Evolutionary conservation across 1,140 invertebrate genomes (phyloP).

Genomic region (Papilio glaucus): DNA sequence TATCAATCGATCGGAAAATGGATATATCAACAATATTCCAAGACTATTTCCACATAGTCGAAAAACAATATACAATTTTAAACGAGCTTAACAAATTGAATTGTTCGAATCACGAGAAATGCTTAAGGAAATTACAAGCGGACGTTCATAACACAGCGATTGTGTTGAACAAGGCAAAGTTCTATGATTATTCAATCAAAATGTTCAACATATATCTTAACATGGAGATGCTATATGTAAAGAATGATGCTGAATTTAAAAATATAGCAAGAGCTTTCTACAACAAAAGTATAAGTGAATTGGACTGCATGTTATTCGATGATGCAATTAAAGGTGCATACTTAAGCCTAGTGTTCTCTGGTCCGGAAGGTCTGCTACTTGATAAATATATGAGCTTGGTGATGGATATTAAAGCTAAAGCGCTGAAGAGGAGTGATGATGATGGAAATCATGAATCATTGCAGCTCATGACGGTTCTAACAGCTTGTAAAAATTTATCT

Average conservation of each 20-base stretch:
- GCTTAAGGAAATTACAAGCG: conserved; percentile 62
- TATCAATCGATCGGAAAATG: conserved; percentile 41
- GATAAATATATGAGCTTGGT: conserved; percentile 73
- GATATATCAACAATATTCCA: conserved; percentile 47
- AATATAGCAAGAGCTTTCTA: conserved; percentile 71
- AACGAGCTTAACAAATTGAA: conserved; percentile 47
- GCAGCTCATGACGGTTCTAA: conserved; percentile 60
- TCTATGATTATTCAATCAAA: conserved; percentile 63
- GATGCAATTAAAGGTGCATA: conserved; percentile 62
- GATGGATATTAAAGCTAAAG: conserved; percentile 72
- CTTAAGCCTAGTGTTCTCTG: conserved; percentile 63
- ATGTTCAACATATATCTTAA: conserved; percentile 67
- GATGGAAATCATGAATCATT: too few relatives aligned
- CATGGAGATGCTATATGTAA: conserved; percentile 57
- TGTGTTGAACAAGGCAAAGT: conserved; percentile 54
- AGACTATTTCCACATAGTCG: conserved; percentile 48
- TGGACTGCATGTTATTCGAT: conserved; percentile 59
- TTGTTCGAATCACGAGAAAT: conserved; percentile 63
- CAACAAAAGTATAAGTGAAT: conserved; percentile 73
- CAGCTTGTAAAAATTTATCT: conserved; percentile 50
- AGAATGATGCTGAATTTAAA: conserved; percentile 49
- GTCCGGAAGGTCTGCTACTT: conserved; percentile 45
- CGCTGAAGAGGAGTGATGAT: conserved; percentile 50
- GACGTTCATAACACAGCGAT: conserved; percentile 71
- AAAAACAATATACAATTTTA: conserved; percentile 60